Evolutionary conservation across 2,888 invertebrate species (phyloP).

Genomic region (Ormyrus labotus): DNA sequence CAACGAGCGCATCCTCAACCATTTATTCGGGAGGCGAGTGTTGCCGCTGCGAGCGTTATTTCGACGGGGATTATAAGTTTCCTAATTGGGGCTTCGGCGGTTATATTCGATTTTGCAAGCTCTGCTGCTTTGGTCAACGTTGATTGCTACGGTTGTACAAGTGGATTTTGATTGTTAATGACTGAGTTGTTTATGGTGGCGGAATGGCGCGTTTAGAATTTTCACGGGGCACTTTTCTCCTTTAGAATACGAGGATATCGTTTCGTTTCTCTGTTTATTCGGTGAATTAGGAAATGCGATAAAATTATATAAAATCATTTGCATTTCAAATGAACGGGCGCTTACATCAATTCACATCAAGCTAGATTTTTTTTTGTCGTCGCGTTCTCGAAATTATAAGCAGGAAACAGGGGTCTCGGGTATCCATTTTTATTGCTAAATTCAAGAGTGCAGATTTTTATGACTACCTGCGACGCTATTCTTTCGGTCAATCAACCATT

Average conservation of each 20-base stretch:
- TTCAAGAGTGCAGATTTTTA: too few relatives aligned
- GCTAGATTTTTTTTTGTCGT: too few relatives aligned
- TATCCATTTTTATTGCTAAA: too few relatives aligned
- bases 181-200: neutral
- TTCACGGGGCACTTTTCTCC: slow-evolving; percentile 7
- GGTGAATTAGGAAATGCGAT: slow-evolving; percentile 19
- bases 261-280: slow-evolving; percentile 1
- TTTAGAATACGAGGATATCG: neutral
- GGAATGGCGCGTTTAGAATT: slow-evolving; percentile 13
- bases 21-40: too few relatives aligned
- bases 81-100: too few relatives aligned
- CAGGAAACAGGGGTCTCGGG: too few relatives aligned
- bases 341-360: neutral
- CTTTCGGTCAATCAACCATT: too few relatives aligned
- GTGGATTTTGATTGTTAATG: neutral
- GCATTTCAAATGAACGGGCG: slow-evolving; percentile 49
- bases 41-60: neutral
- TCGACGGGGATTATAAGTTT: neutral
- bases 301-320: slow-evolving; percentile 24
- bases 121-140: slow-evolving; percentile 4
- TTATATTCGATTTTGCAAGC: neutral
- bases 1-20: too few relatives aligned
- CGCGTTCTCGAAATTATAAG: too few relatives aligned
- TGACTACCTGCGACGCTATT: too few relatives aligned
- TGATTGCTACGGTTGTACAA: neutral